Conservation (phyloP, 1,140 invertebrate genomes). For the Sinella curviseta region DNA sequence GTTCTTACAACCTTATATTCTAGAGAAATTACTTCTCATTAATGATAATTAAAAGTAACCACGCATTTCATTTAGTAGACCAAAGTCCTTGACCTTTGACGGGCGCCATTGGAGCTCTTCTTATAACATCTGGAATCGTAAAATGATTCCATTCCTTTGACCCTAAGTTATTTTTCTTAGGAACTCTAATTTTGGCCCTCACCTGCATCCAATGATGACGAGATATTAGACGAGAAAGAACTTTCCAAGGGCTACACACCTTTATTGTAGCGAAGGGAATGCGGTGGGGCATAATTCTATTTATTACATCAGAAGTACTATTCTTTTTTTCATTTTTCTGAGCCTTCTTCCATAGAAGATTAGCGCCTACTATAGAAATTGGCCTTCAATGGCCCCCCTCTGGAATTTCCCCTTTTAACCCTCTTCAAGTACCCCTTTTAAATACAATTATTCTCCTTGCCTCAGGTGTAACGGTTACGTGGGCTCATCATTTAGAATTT, state of each 20-base stretch:
- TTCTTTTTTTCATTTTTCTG: conserved; percentile 67
- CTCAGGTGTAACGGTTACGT: conserved; percentile 55
- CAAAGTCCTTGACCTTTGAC: conserved; percentile 61
- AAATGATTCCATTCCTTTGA: conserved; percentile 59
- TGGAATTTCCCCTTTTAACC: conserved; percentile 63
- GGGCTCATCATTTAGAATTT: too few species aligned
- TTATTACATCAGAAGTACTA: conserved; percentile 66
- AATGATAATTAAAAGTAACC: conserved; percentile 46
- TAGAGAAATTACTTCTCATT: conserved; percentile 56
- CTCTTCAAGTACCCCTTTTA: conserved; percentile 59
- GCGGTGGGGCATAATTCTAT: conserved; percentile 64
- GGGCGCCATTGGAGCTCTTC: conserved; percentile 56
- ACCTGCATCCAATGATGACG: conserved; percentile 66
- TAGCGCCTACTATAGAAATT: conserved; percentile 65
- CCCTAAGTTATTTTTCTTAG: conserved; percentile 56
- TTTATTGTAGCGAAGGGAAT: conserved; percentile 56
- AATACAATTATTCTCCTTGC: conserved; percentile 56
- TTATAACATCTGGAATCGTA: conserved; percentile 55
- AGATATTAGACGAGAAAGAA: conserved; percentile 55
- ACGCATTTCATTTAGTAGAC: conserved; percentile 50
- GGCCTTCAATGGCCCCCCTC: conserved; percentile 62
- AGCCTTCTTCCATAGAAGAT: conserved; percentile 65
- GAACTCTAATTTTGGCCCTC: conserved; percentile 56
- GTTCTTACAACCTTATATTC: conserved; percentile 59
- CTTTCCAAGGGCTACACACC: conserved; percentile 58